Conservation (phyloP, 2,797 vertebrate genomes). For the Dryobates pubescens region DNA sequence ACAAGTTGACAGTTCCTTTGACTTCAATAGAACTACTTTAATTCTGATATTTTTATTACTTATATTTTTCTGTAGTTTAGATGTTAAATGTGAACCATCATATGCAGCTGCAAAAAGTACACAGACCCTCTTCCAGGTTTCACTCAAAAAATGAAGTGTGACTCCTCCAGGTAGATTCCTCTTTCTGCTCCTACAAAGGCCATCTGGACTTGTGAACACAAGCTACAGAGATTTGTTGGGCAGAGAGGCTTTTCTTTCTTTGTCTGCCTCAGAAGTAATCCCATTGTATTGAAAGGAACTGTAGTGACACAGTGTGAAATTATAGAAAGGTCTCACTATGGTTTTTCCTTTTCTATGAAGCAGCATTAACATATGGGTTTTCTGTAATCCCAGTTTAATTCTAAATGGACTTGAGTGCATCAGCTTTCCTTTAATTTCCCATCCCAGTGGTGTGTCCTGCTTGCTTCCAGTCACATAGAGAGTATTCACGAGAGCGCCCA, state of each 20-base stretch:
- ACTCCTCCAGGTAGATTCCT: not conserved
- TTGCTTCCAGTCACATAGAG: not conserved
- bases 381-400: not conserved
- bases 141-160: not conserved
- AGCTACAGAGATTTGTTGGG: not conserved
- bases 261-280: not conserved
- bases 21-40: not conserved
- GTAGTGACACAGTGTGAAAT: not conserved
- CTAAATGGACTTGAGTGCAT: not conserved
- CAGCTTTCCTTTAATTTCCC: not conserved
- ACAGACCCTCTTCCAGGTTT: not conserved
- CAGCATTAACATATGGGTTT: not conserved
- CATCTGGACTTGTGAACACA: not conserved
- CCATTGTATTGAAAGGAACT: not conserved
- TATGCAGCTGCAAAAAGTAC: not conserved
- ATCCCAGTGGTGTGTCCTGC: not conserved
- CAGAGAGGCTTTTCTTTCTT: not conserved
- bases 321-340: fast-evolving
- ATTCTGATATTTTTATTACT: not conserved
- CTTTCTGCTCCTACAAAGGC: not conserved
- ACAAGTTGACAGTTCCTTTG: not conserved
- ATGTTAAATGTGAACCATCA: not conserved
- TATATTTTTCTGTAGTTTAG: not conserved
- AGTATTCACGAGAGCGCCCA: not conserved
- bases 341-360: not conserved